Evolutionary conservation across 1,140 invertebrate species (phyloP).

Genomic region (Limonius californicus): DNA sequence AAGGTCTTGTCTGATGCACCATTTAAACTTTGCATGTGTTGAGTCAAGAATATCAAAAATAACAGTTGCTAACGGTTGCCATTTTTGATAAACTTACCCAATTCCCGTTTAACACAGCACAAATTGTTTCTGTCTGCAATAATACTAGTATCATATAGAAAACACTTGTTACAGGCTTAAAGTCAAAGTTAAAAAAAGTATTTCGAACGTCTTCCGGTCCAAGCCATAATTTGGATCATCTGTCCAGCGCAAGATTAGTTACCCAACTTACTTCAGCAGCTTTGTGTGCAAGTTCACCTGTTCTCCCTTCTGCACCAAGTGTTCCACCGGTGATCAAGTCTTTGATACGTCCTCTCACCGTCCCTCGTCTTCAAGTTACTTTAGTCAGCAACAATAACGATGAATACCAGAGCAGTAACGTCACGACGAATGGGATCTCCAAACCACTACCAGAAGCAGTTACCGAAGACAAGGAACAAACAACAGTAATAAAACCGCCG

Average conservation of each 20-base stretch:
- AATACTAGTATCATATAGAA: neutral
- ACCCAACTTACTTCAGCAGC: conserved; percentile 60
- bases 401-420: conserved; percentile 30
- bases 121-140: no score
- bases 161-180: conserved; percentile 34
- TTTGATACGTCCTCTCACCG: conserved; percentile 55
- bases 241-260: conserved; percentile 50
- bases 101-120: no score
- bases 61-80: no score
- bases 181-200: conserved; percentile 56
- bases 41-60: no score
- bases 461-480: conserved; percentile 33
- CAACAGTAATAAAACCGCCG: conserved; percentile 46
- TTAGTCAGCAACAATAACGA: conserved; percentile 42
- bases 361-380: conserved; percentile 56
- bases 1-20: no score
- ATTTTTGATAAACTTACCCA: no score
- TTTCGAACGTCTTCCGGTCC: conserved; percentile 55
- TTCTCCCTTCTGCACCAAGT: conserved; percentile 50
- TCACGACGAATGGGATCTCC: conserved; percentile 21
- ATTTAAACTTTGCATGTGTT: no score
- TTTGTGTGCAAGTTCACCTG: conserved; percentile 59
- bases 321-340: conserved; percentile 55
- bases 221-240: conserved; percentile 48
- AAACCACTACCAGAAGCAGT: conserved; percentile 16